Conservation (phyloP, 2,113 vertebrate genomes). For the Macquaria ambigua region DNA sequence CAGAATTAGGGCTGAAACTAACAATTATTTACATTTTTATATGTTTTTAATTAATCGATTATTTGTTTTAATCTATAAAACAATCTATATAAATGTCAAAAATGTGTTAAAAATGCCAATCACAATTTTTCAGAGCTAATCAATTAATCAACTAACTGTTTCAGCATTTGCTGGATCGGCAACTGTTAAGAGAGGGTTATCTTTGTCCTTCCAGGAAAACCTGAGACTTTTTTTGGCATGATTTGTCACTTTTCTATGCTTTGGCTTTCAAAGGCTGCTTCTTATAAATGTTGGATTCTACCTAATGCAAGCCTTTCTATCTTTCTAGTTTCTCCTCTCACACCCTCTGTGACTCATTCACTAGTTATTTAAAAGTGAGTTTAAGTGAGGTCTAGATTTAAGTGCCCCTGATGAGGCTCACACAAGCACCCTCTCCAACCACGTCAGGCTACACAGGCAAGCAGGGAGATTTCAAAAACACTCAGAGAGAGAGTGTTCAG, state of each 20-base stretch:
- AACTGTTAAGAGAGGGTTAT: background rate
- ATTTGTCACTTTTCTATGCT: background rate
- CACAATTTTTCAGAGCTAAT: background rate
- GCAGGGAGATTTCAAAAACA: constrained; percentile 52
- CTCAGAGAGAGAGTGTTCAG: constrained; percentile 48
- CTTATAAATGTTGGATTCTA: background rate
- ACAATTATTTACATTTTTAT: background rate
- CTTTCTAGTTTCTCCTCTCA: constrained; percentile 17
- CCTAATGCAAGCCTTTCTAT: background rate
- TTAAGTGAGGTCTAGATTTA: background rate
- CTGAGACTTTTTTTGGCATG: too few relatives aligned
- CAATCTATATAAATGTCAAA: too few relatives aligned
- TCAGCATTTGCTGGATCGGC: background rate
- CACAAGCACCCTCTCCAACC: constrained; percentile 27
- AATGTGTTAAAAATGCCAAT: too few relatives aligned
- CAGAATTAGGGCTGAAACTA: background rate
- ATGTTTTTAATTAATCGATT: background rate
- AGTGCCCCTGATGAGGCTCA: constrained; percentile 32
- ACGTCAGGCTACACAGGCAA: constrained; percentile 37
- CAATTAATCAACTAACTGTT: background rate
- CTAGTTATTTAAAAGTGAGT: constrained; percentile 24
- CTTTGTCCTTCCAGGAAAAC: background rate
- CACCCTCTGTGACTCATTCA: constrained; percentile 40
- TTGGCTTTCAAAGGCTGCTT: constrained; percentile 17
- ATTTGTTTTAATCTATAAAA: too few relatives aligned